phyloP scores from a whole-genome alignment of 2,797 vertebrate genomes.

The Arrhamphus sclerolepis region DNA sequence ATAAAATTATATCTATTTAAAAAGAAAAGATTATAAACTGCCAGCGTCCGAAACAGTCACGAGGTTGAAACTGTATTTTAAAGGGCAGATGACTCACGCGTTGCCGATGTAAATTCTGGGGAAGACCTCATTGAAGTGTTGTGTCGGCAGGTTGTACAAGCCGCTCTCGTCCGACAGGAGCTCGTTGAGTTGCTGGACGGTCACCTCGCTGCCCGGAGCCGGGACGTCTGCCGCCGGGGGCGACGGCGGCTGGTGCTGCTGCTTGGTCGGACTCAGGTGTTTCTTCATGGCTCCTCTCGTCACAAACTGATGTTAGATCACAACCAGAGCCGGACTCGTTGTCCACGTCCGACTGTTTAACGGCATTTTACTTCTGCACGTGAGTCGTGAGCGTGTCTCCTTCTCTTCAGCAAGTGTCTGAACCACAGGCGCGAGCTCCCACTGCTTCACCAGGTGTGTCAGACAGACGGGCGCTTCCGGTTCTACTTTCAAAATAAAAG shows the following conservation, averaged over 20 bases:
- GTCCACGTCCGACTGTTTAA: conserved; percentile 33
- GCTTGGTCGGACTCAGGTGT: conserved; percentile 79
- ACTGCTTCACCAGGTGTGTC: neutral
- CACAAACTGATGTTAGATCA: conserved; percentile 51
- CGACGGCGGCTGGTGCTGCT: conserved; percentile 42
- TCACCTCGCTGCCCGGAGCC: conserved; percentile 78
- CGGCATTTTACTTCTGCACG: conserved; percentile 64
- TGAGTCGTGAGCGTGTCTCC: conserved; percentile 48
- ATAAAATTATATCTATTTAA: neutral
- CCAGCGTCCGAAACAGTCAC: neutral
- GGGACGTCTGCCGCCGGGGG: conserved; percentile 55
- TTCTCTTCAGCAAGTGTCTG: conserved; percentile 55
- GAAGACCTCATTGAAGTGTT: conserved; percentile 95
- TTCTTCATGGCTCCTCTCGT: conserved; percentile 78
- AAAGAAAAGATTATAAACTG: too few species aligned
- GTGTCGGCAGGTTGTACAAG: conserved; percentile 92
- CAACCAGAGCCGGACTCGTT: conserved; percentile 19
- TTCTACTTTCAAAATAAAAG: conserved; percentile 28
- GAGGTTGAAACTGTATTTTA: neutral
- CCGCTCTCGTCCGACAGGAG: conserved; percentile 90
- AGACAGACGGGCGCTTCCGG: neutral
- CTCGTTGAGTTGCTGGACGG: conserved; percentile 92
- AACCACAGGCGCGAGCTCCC: conserved; percentile 33
- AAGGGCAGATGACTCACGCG: conserved; percentile 87
- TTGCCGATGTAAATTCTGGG: conserved; percentile 94